Conservation (phyloP, 1,140 invertebrate species). For the Drosophila lowei region DNA sequence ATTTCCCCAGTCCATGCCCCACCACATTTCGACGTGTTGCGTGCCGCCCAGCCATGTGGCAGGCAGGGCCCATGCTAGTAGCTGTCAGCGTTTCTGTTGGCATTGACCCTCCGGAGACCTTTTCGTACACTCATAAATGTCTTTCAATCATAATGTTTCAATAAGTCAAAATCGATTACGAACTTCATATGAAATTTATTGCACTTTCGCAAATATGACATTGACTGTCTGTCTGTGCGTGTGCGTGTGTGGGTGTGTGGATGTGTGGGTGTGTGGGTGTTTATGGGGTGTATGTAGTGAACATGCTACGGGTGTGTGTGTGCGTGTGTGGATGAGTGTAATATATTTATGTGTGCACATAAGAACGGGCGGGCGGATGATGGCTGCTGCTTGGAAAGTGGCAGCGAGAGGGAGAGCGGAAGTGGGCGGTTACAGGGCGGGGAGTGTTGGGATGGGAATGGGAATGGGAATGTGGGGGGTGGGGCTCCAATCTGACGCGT, state of each 20-base stretch:
- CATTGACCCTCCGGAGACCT: constrained; percentile 78
- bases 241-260: constrained; percentile 10
- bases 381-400: no score
- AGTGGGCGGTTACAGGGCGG: neutral
- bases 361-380: neutral
- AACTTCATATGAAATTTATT: constrained; percentile 83
- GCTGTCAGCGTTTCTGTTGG: constrained; percentile 75
- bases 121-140: constrained; percentile 80
- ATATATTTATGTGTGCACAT: constrained; percentile 10
- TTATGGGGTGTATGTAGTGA: no score
- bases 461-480: neutral
- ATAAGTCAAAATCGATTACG: constrained; percentile 83
- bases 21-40: constrained; percentile 31
- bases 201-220: constrained; percentile 81
- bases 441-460: no score
- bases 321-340: neutral
- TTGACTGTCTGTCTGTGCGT: constrained; percentile 49
- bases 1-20: constrained; percentile 37
- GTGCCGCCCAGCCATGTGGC: constrained; percentile 13
- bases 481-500: constrained; percentile 48
- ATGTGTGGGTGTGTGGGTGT: constrained; percentile 8
- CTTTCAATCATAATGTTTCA: constrained; percentile 83
- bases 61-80: neutral
- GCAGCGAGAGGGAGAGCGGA: no score
- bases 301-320: neutral